Evolutionary conservation across 2,888 invertebrate genomes (phyloP).

Genomic region (Rhagium mordax): DNA sequence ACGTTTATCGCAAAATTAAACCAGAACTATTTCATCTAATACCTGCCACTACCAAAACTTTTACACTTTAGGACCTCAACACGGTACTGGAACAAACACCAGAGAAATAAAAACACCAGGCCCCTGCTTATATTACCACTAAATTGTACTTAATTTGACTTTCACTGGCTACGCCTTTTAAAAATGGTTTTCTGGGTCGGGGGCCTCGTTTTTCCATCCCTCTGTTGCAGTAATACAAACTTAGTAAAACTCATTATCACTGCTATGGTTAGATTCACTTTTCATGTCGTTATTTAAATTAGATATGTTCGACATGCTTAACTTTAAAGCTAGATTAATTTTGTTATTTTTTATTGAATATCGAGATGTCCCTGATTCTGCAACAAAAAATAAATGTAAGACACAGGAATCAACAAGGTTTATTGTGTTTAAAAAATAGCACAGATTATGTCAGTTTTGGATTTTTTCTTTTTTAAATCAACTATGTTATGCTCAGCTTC

Average conservation of each 20-base stretch:
- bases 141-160: conserved; percentile 21
- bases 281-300: conserved; percentile 43
- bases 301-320: conserved; percentile 53
- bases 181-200: background rate
- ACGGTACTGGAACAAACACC: background rate
- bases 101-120: conserved; percentile 3
- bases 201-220: background rate
- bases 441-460: conserved; percentile 42
- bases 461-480: conserved; percentile 41
- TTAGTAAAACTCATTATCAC: conserved; percentile 59
- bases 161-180: background rate
- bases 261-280: conserved; percentile 53
- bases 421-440: conserved; percentile 32
- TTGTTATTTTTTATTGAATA: conserved; percentile 37
- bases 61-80: background rate
- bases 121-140: background rate
- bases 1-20: too few species aligned
- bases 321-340: conserved; percentile 52
- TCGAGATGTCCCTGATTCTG: conserved; percentile 43
- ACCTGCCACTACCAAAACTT: background rate
- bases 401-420: conserved; percentile 11
- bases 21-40: too few species aligned
- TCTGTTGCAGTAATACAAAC: background rate
- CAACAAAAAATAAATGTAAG: conserved; percentile 36
- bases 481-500: background rate